Evolutionary conservation across 2,797 vertebrate species (phyloP), one percentile per base, ranked within the genome.

Genomic region (Neopelma chrysocephalum): DNA sequence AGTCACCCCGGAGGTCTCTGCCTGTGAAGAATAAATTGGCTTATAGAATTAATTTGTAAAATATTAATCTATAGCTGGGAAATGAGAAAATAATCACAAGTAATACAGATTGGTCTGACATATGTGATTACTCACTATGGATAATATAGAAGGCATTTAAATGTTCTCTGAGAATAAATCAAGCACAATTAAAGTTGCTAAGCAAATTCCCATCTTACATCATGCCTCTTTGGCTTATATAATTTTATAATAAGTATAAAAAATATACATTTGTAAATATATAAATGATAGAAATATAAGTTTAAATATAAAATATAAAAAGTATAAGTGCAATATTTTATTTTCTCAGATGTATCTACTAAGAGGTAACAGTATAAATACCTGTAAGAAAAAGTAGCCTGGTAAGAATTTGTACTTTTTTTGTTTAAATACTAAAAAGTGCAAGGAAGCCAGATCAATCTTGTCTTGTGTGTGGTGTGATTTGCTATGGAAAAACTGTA

Each of bases 81-180:
- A 69, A 82, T n/a, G 76, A 94, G 93, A 73, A 82, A 88, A 86
- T 79, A 87, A 88, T 93, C 7, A 1, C 66, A 82, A 92, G 83
- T 58, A 79, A 45, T 82, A 53, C 80, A 91, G 83, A 80, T 92
- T 69, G 92, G 53, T 60, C 85, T 95, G 82, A 69, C 90, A 81
- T 89, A 79, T 85, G 82, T 90, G 92, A 89, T 95, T 96, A 91
- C 78, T 92, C 75, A 92, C 85, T 70, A 27, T 78, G 78, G 93
- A 79, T 96, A 43, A 81, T 56, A 76, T n/a, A 90, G 93, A 45
- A 89, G 51, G 65, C 80, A 66, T 84, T 87, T 89, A 85, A 89
- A 13, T 61, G 65, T 91, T 95, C 76, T 92, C 93, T 73, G 82
- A 87, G 93, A 96, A 90, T 81, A 94, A 94, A 92, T 38, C 60